Conservation (phyloP, 2,113 vertebrate species). For the Ceratotherium simum region DNA sequence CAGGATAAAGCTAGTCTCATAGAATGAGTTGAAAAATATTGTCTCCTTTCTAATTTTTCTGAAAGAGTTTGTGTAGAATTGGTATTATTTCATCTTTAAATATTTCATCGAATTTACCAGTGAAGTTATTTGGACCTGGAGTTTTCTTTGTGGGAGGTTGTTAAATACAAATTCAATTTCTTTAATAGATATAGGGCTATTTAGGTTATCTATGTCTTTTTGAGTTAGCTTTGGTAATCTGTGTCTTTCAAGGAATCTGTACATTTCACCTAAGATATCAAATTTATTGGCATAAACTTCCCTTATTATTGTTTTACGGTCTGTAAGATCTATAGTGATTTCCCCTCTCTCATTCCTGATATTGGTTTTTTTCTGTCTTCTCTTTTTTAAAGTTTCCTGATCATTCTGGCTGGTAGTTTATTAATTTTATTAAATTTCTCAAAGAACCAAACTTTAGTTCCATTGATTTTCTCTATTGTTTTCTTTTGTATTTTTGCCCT, state of each 20-base stretch:
- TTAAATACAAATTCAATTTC: constrained; percentile 8
- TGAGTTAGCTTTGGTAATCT: neutral
- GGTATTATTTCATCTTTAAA: neutral
- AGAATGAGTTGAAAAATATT: neutral
- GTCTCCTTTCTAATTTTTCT: neutral
- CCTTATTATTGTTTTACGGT: neutral
- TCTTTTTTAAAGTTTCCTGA: neutral
- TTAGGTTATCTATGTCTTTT: neutral
- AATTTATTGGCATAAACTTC: neutral
- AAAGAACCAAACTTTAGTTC: neutral
- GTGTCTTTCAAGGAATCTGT: neutral
- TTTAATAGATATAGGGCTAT: neutral
- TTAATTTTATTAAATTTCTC: neutral
- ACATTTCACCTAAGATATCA: neutral
- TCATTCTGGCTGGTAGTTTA: neutral
- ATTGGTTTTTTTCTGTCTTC: neutral
- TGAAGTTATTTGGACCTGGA: neutral
- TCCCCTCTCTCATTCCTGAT: neutral
- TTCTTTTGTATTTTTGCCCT: neutral
- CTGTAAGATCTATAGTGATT: neutral
- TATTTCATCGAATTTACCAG: neutral
- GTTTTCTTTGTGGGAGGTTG: neutral
- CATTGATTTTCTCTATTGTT: neutral
- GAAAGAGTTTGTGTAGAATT: neutral
- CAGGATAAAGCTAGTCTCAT: neutral